Base-by-base conservation (phyloP, 2,797 vertebrate species). In the Enteromius viviparus region DNA sequence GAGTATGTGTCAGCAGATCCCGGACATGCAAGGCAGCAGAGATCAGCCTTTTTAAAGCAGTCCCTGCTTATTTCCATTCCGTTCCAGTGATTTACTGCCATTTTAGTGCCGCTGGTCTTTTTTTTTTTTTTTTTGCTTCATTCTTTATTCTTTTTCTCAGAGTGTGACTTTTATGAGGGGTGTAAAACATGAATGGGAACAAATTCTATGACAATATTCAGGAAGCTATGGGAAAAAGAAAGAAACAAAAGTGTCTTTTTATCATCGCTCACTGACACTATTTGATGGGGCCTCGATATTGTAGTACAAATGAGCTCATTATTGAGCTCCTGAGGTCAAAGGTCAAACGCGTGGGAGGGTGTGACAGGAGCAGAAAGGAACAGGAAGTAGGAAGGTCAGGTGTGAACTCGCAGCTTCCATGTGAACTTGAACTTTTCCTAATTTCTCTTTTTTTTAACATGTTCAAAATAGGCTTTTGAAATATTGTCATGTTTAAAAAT, bases 171-270 rank as follows among this genome's bases (percentile, higher is more conserved):
- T 82, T 82, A 76, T 58, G 72, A 82, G 74, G 71, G 47, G 19
- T 19, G 23, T 79, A 79, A 76, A 77, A 82, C 75, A 58, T 91
- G 87, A 93, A 92, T 89, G 89, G 81, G 87, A 81, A 85, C 80
- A 74, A 88, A 85, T 83, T 77, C 82, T 45, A 85, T 80, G 85
- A 88, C 81, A 88, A 91, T 92, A 90, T 92, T 88, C 81, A 42
- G 84, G 85, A 84, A 86, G 69, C 89, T 91, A 87, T 76, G 65
- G 81, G 90, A 92, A 90, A 90, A 88, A 86, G 78, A 26, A 26
- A 69, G 34, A 84, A 81, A 94, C 92, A 93, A 94, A 83, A 60
- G 90, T 90, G 85, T 29, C 86, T 90, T 92, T 91, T 93, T 87
- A 91, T 89, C 58, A 71, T 53, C 68, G 32, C 23, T 84, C 29